Conservation (phyloP, 2,888 invertebrate species). For the Orthosia incerta region DNA sequence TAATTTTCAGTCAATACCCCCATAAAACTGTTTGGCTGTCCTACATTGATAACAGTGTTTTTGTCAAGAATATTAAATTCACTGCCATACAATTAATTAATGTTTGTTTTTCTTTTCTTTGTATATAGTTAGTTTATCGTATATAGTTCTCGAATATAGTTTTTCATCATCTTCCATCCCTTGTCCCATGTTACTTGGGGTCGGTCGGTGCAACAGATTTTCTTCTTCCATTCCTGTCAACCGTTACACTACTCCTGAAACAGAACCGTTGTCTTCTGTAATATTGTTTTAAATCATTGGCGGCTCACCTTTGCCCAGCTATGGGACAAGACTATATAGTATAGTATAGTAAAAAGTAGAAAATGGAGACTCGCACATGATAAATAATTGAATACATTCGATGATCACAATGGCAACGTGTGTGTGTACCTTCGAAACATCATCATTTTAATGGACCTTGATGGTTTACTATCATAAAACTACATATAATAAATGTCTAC, state of each 20-base stretch:
- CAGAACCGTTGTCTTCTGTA: neutral
- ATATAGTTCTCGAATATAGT: neutral
- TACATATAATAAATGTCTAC: constrained; percentile 4
- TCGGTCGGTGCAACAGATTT: neutral
- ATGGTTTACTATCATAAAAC: neutral
- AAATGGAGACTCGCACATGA: no score
- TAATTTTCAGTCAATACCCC: constrained; percentile 46
- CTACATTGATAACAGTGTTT: constrained; percentile 50
- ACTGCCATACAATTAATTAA: neutral
- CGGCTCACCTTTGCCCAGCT: no score
- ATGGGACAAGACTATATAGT: no score
- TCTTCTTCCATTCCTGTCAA: neutral
- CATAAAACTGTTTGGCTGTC: constrained; percentile 35
- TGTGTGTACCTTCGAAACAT: neutral
- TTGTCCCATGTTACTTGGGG: neutral
- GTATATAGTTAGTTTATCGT: neutral
- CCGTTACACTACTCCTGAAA: neutral
- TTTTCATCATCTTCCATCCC: neutral
- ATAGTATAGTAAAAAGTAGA: no score
- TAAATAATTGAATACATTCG: neutral
- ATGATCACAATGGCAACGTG: neutral
- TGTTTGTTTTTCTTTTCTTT: neutral
- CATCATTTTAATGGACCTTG: neutral
- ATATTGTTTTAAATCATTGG: neutral
- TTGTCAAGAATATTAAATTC: constrained; percentile 17